Evolutionary conservation across 2,888 invertebrate genomes (phyloP).

Genomic region (Sphecodes monilicornis): DNA sequence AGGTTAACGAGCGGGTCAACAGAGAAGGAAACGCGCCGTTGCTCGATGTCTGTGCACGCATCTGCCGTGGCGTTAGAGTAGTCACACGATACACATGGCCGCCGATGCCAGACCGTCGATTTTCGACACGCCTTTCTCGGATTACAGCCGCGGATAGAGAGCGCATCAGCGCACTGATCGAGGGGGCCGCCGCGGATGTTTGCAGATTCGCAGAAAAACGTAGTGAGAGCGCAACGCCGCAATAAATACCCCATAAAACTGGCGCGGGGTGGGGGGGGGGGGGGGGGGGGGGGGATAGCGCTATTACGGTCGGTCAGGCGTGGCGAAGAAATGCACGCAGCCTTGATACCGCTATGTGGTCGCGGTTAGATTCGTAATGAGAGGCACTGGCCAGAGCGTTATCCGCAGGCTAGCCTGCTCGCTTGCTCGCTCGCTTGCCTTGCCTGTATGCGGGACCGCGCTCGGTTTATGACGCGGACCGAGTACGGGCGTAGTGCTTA

Average conservation of each 20-base stretch:
- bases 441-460: conserved; percentile 38
- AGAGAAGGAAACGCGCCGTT: conserved; percentile 53
- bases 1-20: conserved; percentile 62
- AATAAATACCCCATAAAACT: conserved; percentile 60
- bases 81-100: conserved; percentile 15
- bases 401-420: conserved; percentile 24
- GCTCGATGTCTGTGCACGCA: neutral
- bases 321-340: conserved; percentile 70
- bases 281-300: conserved; percentile 27
- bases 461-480: conserved; percentile 54
- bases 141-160: conserved; percentile 52
- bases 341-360: conserved; percentile 81
- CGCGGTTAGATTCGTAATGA: conserved; percentile 80
- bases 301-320: conserved; percentile 70
- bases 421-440: neutral
- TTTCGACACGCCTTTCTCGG: conserved; percentile 61
- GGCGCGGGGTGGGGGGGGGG: too few species aligned
- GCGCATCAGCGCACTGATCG: conserved; percentile 5
- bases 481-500: conserved; percentile 53
- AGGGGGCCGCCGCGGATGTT: conserved; percentile 20
- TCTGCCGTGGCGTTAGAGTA: conserved; percentile 32
- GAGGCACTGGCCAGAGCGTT: conserved; percentile 63
- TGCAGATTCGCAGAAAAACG: conserved; percentile 56
- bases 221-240: conserved; percentile 47
- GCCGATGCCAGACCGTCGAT: conserved; percentile 51